Evolutionary conservation across 1,140 invertebrate species (phyloP).

Genomic region (Drosophila willistoni): DNA sequence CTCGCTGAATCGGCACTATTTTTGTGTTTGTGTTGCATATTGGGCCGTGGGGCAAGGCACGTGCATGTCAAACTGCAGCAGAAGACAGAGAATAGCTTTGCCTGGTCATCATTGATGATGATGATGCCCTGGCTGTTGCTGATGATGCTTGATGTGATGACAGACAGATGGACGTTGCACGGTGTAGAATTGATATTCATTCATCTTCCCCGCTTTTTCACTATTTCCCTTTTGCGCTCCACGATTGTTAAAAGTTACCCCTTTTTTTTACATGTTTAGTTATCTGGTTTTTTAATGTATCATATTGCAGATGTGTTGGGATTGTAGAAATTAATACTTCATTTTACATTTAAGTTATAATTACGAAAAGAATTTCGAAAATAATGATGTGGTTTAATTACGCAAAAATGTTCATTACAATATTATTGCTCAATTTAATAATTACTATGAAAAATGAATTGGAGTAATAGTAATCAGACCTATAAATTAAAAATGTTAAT

Average conservation of each 20-base stretch:
- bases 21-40: slow-evolving; percentile 43
- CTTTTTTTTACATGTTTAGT: not conserved
- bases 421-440: no score
- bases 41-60: slow-evolving; percentile 37
- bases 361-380: no score
- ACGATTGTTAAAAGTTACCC: not conserved
- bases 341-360: not conserved
- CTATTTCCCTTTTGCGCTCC: not conserved
- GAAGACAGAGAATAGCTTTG: slow-evolving; percentile 19
- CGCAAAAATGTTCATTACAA: no score
- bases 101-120: slow-evolving; percentile 35
- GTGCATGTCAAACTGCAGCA: slow-evolving; percentile 59
- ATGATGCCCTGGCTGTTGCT: slow-evolving; percentile 15
- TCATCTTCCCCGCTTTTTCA: not conserved
- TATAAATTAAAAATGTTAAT: no score
- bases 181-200: slow-evolving; percentile 34
- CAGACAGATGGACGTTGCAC: slow-evolving; percentile 36
- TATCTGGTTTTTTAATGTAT: not conserved
- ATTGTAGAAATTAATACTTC: not conserved
- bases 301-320: not conserved
- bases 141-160: slow-evolving; percentile 30
- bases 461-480: no score
- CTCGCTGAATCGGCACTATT: slow-evolving; percentile 56
- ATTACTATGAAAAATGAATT: no score
- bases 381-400: no score